Evolutionary conservation across 2,888 invertebrate species (phyloP).

Genomic region (Brenthis daphne): DNA sequence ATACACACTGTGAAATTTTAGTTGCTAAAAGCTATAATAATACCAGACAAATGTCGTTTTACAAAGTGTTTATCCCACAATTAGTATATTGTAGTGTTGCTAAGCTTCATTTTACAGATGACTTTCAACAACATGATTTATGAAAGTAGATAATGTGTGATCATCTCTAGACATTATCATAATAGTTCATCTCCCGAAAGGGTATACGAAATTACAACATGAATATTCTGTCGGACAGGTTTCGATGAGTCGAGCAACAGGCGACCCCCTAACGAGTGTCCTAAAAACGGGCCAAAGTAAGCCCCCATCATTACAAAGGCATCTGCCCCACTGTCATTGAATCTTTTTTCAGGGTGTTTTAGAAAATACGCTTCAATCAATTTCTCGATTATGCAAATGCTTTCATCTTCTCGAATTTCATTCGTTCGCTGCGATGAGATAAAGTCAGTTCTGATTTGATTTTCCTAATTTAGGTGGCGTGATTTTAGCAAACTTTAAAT

Average conservation of each 20-base stretch:
- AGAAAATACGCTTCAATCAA: slow-evolving; percentile 75
- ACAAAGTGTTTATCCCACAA: too few species aligned
- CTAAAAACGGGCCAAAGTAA: slow-evolving; percentile 49
- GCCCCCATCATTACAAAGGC: slow-evolving; percentile 62
- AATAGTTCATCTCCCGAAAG: not conserved
- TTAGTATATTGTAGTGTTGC: not conserved
- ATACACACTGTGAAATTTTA: too few species aligned
- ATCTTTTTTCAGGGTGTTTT: slow-evolving; percentile 60
- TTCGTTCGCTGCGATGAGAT: slow-evolving; percentile 56
- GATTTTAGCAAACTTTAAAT: slow-evolving; percentile 44
- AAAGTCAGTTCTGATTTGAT: slow-evolving; percentile 59
- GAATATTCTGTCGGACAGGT: slow-evolving; percentile 21
- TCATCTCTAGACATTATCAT: not conserved
- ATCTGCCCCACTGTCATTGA: slow-evolving; percentile 66
- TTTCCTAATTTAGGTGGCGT: slow-evolving; percentile 55
- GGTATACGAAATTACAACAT: slow-evolving; percentile 16
- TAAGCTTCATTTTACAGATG: not conserved
- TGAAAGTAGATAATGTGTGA: too few species aligned
- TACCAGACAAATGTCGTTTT: too few species aligned
- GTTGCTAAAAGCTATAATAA: too few species aligned
- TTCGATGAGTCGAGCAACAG: slow-evolving; percentile 43
- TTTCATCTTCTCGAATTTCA: slow-evolving; percentile 58
- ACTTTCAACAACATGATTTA: too few species aligned
- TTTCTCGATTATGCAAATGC: slow-evolving; percentile 76
- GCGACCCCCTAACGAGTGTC: slow-evolving; percentile 35